Percentiles rank a stretch among this genome's conserved stretches.
Evolutionary conservation across 2,888 invertebrate species (phyloP).

Genomic region (Cantharis rustica): DNA sequence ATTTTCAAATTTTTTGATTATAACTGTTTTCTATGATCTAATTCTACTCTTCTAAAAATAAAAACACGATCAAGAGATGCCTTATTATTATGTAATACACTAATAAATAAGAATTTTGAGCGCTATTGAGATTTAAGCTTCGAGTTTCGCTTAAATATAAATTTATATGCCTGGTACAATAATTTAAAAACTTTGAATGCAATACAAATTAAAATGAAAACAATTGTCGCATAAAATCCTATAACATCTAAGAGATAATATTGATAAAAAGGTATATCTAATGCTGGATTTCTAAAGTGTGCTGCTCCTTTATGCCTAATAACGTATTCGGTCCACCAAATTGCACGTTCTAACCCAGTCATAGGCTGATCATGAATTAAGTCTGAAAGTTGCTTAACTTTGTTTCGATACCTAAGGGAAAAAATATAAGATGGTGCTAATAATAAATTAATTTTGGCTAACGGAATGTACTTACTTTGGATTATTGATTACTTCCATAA

Average conservation of each 20-base stretch:
- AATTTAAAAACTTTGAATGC: neutral
- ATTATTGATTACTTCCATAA: neutral
- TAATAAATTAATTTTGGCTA: no score
- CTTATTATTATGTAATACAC: no score
- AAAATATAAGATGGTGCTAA: no score
- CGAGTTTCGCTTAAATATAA: no score
- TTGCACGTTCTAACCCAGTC: neutral
- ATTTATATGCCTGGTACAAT: neutral
- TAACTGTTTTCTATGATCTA: no score
- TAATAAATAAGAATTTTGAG: no score
- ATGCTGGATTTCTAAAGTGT: neutral
- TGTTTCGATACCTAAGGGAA: neutral
- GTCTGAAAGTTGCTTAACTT: neutral
- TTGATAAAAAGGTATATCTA: neutral
- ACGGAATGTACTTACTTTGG: neutral
- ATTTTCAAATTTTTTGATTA: no score
- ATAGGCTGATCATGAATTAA: neutral
- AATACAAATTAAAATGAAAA: neutral
- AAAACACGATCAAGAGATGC: no score
- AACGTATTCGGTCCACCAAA: neutral
- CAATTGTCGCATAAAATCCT: neutral
- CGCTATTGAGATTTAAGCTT: no score
- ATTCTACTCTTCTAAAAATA: no score
- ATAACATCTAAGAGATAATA: neutral
- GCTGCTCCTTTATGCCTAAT: neutral